Base-by-base conservation (phyloP, 2,888 invertebrate species). In the Drosophila anomalata region DNA sequence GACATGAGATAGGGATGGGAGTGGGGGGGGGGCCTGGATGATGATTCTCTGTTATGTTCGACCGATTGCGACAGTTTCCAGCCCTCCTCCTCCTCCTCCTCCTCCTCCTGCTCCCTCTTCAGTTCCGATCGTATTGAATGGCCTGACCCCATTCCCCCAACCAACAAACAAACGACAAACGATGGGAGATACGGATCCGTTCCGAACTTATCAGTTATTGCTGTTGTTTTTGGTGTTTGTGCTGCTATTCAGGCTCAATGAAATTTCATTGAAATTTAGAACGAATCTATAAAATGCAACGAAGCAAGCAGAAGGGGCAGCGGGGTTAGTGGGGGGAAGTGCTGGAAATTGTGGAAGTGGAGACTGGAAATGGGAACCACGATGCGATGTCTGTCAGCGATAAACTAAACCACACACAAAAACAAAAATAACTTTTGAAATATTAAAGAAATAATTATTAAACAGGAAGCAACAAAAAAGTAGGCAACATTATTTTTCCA, bases 221-320 rank as follows among this genome's bases (percentile, higher is more conserved):
- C 51, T 14, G 56, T 26, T 62, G 42, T 26, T 22, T 31, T 52
- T 47, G 36, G 29, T 50, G 24, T 26, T 20, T 53, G 44, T 44
- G 53, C 51, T 44, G 53, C 51, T 20, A 56, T 70, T 70, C 62
- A 73, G 73, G 73, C 73, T 86, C 79, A 80, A 88, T 86, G 86
- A 87, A 80, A 87, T 79, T 85, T 85, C 73, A 84, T 79, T 87
- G 78, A 87, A 86, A 87, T 87, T 79, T 87, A 78, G 87, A 80
- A 80, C 86, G 76, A 81, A 83, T 88, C 74, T 85, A 88, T 88
- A 78, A 85, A 82, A 82, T 86, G 81, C 87, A 86, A 66, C 84
- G 65, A 87, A 75, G 76, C 81, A 77, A 71, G 58, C 81, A 73
- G 58, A 9, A 17, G 41, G 41, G 46, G 24, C 29, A 29, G 41